phyloP scores from a whole-genome alignment of 1,140 invertebrate genomes.

The Adelges cooleyi region DNA sequence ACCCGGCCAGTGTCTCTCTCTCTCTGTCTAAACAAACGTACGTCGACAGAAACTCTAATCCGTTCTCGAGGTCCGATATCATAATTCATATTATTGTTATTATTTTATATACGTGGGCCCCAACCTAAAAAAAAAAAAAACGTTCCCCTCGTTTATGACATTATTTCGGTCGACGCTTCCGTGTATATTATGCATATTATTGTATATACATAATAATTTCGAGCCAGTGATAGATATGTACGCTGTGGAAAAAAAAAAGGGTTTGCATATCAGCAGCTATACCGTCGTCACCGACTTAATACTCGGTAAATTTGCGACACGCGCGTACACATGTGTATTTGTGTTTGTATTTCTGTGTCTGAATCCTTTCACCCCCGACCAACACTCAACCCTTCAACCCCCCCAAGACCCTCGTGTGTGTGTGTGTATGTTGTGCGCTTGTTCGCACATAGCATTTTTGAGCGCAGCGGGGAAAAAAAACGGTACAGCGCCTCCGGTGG shows the following conservation, averaged over 20 bases:
- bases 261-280: neutral
- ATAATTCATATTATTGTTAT: constrained; percentile 5
- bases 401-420: too few species aligned
- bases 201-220: too few species aligned
- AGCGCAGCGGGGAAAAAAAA: too few species aligned
- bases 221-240: neutral
- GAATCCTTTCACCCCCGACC: too few species aligned
- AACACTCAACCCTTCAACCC: too few species aligned
- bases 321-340: neutral
- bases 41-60: neutral
- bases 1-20: neutral
- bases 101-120: neutral
- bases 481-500: too few species aligned
- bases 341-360: too few species aligned
- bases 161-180: too few species aligned
- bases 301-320: constrained; percentile 24
- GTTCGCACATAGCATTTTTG: too few species aligned
- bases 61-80: constrained; percentile 15
- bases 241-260: neutral
- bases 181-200: too few species aligned
- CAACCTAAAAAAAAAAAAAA: neutral
- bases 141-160: too few species aligned
- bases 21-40: neutral
- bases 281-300: constrained; percentile 2
- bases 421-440: too few species aligned